These are phyloP conservation scores for Myrmecobius fasciatus DNA, from an alignment of 2,113 vertebrate species.

Conservation along the genomic window DNA sequence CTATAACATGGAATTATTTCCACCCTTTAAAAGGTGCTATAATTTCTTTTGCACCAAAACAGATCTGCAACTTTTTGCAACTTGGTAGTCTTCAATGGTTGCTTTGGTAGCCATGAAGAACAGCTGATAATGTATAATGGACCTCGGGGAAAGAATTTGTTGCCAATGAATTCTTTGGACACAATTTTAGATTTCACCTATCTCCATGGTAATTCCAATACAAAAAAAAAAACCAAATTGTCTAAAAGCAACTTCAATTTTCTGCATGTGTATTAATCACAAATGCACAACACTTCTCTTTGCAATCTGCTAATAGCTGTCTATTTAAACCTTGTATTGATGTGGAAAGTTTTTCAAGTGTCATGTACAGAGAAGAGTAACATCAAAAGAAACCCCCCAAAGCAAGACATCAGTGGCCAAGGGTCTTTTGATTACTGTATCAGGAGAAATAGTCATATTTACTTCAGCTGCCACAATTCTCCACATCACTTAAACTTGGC, in stretches of 20 bases:
- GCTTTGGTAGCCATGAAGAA: neutral
- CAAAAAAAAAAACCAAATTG: neutral
- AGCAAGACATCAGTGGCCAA: neutral
- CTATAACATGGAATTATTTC: neutral
- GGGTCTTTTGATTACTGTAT: no score
- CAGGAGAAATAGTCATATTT: neutral
- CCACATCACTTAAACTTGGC: slow-evolving; percentile 14
- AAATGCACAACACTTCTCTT: neutral
- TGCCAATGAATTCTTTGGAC: neutral
- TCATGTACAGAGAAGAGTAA: neutral
- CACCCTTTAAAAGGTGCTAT: neutral
- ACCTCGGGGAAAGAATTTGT: neutral
- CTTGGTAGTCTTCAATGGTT: neutral
- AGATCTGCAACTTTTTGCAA: neutral
- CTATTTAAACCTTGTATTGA: neutral
- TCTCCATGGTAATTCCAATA: neutral
- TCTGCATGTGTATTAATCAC: neutral
- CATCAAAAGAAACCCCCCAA: neutral
- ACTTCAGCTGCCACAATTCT: neutral
- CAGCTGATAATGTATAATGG: neutral
- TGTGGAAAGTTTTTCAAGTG: neutral
- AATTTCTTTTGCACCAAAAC: neutral
- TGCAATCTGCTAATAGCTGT: neutral
- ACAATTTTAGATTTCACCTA: neutral
- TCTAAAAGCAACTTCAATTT: neutral